phyloP scores from a whole-genome alignment of 2,113 vertebrate species.

The Dasyurus viverrinus region DNA sequence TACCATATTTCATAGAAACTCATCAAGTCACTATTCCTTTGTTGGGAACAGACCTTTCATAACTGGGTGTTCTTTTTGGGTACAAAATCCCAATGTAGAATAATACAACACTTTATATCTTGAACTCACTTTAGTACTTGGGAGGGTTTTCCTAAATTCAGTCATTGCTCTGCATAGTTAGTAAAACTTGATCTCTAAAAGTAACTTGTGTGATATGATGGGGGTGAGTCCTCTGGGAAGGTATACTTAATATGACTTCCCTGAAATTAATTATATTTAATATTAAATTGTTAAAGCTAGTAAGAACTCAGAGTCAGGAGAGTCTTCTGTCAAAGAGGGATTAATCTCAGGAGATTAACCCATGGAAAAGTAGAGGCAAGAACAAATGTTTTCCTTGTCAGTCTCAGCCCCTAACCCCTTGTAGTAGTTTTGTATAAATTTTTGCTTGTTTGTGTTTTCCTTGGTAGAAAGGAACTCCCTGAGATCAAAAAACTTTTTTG shows the following conservation, averaged over 20 bases:
- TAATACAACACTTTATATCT: not conserved
- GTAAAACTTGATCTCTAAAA: not conserved
- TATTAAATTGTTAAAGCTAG: not conserved
- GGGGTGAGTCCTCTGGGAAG: not conserved
- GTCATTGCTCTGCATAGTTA: not conserved
- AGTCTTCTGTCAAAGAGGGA: not conserved
- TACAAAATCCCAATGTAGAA: not conserved
- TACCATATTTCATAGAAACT: not conserved
- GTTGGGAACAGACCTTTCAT: not conserved
- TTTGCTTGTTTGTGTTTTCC: too few relatives aligned
- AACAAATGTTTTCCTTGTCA: not conserved
- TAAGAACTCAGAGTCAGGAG: not conserved
- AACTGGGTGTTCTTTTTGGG: not conserved
- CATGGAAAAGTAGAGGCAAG: not conserved
- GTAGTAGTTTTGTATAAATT: too few relatives aligned
- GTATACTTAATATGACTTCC: not conserved
- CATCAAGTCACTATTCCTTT: not conserved
- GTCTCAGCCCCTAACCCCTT: not conserved
- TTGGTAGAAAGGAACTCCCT: too few relatives aligned
- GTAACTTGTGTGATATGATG: not conserved
- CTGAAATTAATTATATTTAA: not conserved
- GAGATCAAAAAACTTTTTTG: too few relatives aligned
- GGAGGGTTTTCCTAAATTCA: not conserved
- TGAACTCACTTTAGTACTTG: not conserved
- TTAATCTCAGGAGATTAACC: not conserved